These are phyloP conservation scores for Taenaris catops DNA, from an alignment of 2,888 invertebrate genomes.

Conservation along the genomic window DNA sequence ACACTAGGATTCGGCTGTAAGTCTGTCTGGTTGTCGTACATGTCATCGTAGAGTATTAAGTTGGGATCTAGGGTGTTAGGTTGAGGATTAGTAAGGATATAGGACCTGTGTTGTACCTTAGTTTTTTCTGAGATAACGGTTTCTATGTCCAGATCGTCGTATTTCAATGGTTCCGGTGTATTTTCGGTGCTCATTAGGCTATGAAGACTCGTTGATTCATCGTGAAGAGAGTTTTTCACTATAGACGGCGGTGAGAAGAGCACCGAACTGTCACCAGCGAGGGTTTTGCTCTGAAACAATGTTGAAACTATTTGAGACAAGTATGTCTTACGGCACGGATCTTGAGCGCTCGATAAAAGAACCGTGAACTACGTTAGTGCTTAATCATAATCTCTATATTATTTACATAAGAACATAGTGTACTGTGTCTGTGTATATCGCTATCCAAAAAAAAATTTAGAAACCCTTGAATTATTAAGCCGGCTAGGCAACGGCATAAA, in stretches of 20 bases:
- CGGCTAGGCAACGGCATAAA: no score
- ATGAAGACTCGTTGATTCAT: conserved; percentile 82
- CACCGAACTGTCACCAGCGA: conserved; percentile 87
- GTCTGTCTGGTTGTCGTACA: conserved; percentile 27
- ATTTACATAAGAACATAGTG: no score
- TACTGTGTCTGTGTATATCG: no score
- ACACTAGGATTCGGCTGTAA: conserved; percentile 30
- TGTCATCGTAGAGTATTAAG: conserved; percentile 34
- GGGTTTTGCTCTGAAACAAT: conserved; percentile 90
- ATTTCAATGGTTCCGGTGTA: conserved; percentile 54
- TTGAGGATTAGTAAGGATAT: conserved; percentile 61
- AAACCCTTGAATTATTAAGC: no score
- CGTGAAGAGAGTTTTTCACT: conserved; percentile 88
- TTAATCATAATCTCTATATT: no score
- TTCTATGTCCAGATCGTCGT: conserved; percentile 59
- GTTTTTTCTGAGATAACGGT: conserved; percentile 58
- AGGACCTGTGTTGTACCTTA: conserved; percentile 78
- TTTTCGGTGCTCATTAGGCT: conserved; percentile 61
- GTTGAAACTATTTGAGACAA: no score
- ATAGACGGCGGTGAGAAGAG: conserved; percentile 94
- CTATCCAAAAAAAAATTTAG: no score
- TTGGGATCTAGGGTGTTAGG: conserved; percentile 43
- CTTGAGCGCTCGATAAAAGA: no score
- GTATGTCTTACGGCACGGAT: no score
- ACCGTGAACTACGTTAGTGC: no score